Percentiles rank a stretch among this genome's conserved stretches.
Evolutionary conservation across 53 echinoderm and acorn worm species (phyloP).

Genomic region (Hippasteria phrygiana): DNA sequence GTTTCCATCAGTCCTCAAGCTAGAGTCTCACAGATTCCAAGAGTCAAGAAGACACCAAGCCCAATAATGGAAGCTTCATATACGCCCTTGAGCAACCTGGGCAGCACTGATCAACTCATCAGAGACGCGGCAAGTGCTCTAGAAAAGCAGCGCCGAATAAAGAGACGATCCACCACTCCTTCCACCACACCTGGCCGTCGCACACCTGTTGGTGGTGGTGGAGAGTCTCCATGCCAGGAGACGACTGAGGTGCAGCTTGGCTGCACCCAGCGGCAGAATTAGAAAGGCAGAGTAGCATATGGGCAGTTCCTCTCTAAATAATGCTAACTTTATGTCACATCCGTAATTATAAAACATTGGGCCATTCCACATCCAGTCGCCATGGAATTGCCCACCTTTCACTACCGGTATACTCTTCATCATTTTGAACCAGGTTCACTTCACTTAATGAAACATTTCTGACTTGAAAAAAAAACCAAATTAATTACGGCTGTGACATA

Average conservation of each 20-base stretch:
- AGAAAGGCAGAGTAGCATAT: background rate
- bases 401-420: too few species aligned
- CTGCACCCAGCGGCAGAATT: slow-evolving; percentile 29
- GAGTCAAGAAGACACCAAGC: slow-evolving; percentile 1
- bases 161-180: background rate
- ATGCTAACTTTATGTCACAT: slow-evolving; percentile 5
- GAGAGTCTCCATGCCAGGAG: slow-evolving; percentile 44
- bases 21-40: slow-evolving; percentile 8
- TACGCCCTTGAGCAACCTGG: background rate
- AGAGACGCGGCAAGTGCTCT: background rate
- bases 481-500: slow-evolving; percentile 21
- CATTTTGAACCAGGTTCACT: background rate
- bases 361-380: too few species aligned
- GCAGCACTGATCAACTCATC: slow-evolving; percentile 2
- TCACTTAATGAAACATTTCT: background rate
- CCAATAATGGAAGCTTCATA: background rate
- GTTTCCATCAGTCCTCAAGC: background rate
- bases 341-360: background rate
- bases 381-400: too few species aligned
- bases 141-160: background rate
- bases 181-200: background rate
- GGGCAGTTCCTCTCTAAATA: slow-evolving; percentile 31
- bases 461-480: background rate
- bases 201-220: slow-evolving; percentile 22
- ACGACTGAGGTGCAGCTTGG: slow-evolving; percentile 33